phyloP scores from a whole-genome alignment of 2,888 invertebrate species.

The Eustalomyia histrio region DNA sequence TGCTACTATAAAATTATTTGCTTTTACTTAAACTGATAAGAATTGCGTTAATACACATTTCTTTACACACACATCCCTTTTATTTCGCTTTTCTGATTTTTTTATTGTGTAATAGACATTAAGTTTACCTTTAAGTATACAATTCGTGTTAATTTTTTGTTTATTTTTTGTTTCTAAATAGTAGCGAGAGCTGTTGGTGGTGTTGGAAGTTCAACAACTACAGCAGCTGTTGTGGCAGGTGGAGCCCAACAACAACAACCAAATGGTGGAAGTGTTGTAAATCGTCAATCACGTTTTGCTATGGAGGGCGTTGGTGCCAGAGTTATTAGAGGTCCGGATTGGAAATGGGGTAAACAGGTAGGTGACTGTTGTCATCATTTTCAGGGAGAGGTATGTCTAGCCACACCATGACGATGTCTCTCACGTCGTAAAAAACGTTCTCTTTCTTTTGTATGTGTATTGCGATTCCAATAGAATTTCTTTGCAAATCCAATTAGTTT shows the following conservation, averaged over 20 bases:
- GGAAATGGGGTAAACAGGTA: conserved; percentile 99
- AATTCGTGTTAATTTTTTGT: too few relatives aligned
- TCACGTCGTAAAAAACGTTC: too few relatives aligned
- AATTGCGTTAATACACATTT: conserved; percentile 24
- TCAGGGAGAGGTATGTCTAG: not conserved
- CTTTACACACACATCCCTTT: not conserved
- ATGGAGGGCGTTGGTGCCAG: conserved; percentile 98
- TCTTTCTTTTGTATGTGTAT: too few relatives aligned
- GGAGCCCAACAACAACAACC: conserved; percentile 60
- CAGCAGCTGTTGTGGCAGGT: conserved; percentile 61
- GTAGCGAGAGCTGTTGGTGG: conserved; percentile 67
- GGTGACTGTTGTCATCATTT: conserved; percentile 63
- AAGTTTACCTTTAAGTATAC: too few relatives aligned
- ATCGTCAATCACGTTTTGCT: conserved; percentile 88
- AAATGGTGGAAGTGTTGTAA: conserved; percentile 61
- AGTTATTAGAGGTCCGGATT: conserved; percentile 97
- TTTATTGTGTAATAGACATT: too few relatives aligned
- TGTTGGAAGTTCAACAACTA: conserved; percentile 50
- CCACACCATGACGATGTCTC: too few relatives aligned
- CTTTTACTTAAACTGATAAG: conserved; percentile 27
- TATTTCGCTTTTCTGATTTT: too few relatives aligned
- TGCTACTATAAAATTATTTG: not conserved
- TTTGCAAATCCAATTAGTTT: too few relatives aligned
- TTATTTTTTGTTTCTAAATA: too few relatives aligned
- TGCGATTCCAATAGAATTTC: too few relatives aligned